These are phyloP conservation scores for Ursus arctos DNA, from an alignment of 2,113 vertebrate genomes.

Conservation along the genomic window DNA sequence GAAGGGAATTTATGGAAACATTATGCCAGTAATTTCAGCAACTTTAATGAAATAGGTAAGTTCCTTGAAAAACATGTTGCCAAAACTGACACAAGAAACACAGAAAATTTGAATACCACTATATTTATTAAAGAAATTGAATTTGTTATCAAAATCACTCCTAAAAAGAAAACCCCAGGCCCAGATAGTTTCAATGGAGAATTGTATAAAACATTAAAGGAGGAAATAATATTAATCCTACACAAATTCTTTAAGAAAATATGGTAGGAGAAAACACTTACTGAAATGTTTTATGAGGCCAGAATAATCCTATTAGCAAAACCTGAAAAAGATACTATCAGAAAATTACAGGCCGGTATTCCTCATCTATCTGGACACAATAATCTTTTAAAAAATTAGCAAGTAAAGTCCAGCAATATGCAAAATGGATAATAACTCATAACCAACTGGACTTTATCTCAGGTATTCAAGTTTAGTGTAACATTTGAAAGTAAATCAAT, in stretches of 20 bases:
- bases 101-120: background rate
- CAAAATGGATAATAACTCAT: background rate
- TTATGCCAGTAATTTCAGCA: background rate
- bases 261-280: background rate
- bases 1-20: slow-evolving; percentile 23
- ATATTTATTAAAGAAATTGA: slow-evolving; percentile 31
- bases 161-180: background rate
- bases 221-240: slow-evolving; percentile 28
- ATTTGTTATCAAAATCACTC: slow-evolving; percentile 37
- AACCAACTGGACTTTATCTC: background rate
- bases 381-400: slow-evolving; percentile 37
- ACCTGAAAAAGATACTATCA: slow-evolving; percentile 26
- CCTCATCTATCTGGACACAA: background rate
- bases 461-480: slow-evolving; percentile 3
- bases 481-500: slow-evolving; percentile 35
- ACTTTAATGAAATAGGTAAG: slow-evolving; percentile 9
- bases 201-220: background rate
- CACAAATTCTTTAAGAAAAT: slow-evolving; percentile 8
- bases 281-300: slow-evolving; percentile 20
- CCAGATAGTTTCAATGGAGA: background rate
- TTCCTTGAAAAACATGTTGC: background rate
- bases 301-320: slow-evolving; percentile 29
- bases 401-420: background rate
- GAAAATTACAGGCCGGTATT: background rate
- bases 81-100: background rate